Percentiles rank a stretch among this genome's conserved stretches.
Evolutionary conservation across 2,113 vertebrate genomes (phyloP).

Genomic region (Anarrhichthys ocellatus): DNA sequence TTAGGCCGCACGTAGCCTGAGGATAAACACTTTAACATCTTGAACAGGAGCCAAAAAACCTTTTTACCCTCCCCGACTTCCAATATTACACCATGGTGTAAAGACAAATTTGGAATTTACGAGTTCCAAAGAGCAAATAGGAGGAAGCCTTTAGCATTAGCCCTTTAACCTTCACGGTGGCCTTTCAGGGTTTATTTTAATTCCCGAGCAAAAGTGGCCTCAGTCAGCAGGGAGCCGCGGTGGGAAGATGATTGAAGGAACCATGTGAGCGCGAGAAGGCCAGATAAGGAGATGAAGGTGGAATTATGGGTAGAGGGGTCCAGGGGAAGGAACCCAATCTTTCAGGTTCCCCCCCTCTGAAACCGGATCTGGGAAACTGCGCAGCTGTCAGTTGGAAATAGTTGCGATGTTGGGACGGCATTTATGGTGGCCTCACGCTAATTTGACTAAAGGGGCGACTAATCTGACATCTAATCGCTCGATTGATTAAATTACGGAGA

Average conservation of each 20-base stretch:
- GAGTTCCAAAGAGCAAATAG: background rate
- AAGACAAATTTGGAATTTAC: slow-evolving; percentile 13
- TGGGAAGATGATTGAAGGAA: slow-evolving; percentile 63
- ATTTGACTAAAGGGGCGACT: slow-evolving; percentile 40
- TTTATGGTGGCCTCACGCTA: slow-evolving; percentile 39
- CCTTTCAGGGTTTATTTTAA: slow-evolving; percentile 55
- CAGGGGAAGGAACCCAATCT: slow-evolving; percentile 81
- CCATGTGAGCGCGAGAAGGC: slow-evolving; percentile 59
- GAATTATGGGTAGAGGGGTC: slow-evolving; percentile 76
- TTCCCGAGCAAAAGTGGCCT: slow-evolving; percentile 38
- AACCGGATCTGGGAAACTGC: slow-evolving; percentile 75
- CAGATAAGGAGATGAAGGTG: slow-evolving; percentile 80
- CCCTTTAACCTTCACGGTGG: slow-evolving; percentile 10
- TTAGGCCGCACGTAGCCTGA: slow-evolving; percentile 17
- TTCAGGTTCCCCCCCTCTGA: slow-evolving; percentile 50
- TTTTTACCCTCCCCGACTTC: background rate
- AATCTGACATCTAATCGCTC: slow-evolving; percentile 24
- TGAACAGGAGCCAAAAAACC: slow-evolving; percentile 33
- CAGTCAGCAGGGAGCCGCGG: slow-evolving; percentile 35
- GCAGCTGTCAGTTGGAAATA: slow-evolving; percentile 87
- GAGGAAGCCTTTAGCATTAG: background rate
- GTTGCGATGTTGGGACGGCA: slow-evolving; percentile 45
- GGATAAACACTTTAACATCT: slow-evolving; percentile 64
- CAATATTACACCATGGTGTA: background rate
- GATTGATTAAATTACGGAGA: slow-evolving; percentile 3